Evolutionary conservation across 1,140 invertebrate species (phyloP), one percentile per base, ranked within the genome.

Genomic region (Trachymyrmex cornetzi): DNA sequence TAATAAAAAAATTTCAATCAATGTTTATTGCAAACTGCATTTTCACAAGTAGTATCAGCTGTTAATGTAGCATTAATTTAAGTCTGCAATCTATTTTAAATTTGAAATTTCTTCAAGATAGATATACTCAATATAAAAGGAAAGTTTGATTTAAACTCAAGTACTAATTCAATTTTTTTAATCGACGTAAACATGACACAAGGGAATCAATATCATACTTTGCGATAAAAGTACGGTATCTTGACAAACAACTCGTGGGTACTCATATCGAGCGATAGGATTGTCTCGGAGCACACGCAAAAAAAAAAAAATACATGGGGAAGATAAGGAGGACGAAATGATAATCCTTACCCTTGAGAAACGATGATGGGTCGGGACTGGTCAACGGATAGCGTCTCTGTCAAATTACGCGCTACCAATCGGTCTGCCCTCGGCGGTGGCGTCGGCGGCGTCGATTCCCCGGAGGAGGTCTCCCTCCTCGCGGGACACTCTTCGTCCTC

Each of bases 371-470:
- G 4, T 50, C 38, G 80, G 34, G 55, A 30, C 24, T 75, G 69
- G 6, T 0, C 24, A 55, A 85, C 81, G 53, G 38, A 75, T 72
- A 66, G 44, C 34, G 77, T 69, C 38, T 59, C 64, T 57, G 75
- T 63, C 27, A 24, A 24, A 27, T 72, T 66, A 38, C 44, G 50
- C 59, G 67, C 7, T 38, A 38, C 30, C 27, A 71, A 50, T 75
- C 27, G 59, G 48, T 85, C 71, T 12, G 55, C 38, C 77, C 92
- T 91, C 63, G 92, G 92, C 84, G 93, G 93, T 85, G 93, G 94
- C 44, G 93, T 95, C 64, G 95, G 93, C 84, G 94, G 92, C 69
- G 92, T 91, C 50, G 93, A 95, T 71, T 87, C 89, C 53, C 92
- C 92, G 80, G 92, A 91, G 59, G 92, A 91, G 44, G 88, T 0